These are phyloP conservation scores for Nebria ingens DNA, from an alignment of 1,140 invertebrate genomes.

Conservation along the genomic window DNA sequence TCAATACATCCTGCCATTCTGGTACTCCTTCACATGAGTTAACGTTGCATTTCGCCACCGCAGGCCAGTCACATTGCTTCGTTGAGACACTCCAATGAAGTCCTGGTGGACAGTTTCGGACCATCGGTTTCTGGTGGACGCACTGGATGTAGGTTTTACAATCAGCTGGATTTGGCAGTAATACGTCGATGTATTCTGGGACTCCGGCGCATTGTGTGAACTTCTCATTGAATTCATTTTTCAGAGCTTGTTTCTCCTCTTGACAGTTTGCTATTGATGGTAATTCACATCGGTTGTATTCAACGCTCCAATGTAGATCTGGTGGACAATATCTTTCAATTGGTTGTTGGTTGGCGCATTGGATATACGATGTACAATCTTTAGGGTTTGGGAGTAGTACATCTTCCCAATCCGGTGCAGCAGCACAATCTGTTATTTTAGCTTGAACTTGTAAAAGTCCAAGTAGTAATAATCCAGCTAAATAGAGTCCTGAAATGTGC, in stretches of 20 bases:
- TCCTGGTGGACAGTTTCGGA: conserved; percentile 18
- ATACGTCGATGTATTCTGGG: conserved; percentile 10
- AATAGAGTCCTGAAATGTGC: too few species aligned
- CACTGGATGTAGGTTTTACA: conserved; percentile 33
- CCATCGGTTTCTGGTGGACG: conserved; percentile 17
- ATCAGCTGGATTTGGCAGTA: not conserved
- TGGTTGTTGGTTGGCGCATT: not conserved
- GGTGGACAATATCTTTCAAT: conserved; percentile 21
- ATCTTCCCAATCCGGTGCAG: conserved; percentile 11
- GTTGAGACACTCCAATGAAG: conserved; percentile 20
- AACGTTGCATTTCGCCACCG: conserved; percentile 15
- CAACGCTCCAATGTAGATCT: conserved; percentile 24
- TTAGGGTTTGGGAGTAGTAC: not conserved
- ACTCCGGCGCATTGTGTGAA: not conserved
- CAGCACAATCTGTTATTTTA: conserved; percentile 5
- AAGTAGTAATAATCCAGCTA: too few species aligned
- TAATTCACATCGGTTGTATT: conserved; percentile 24
- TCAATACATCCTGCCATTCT: conserved; percentile 3
- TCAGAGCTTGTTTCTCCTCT: too few species aligned
- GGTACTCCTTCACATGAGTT: not conserved
- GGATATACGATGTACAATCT: not conserved
- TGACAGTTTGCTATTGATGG: not conserved
- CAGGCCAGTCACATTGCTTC: conserved; percentile 23
- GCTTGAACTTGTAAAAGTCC: too few species aligned
- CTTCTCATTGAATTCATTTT: not conserved